These are phyloP conservation scores for Elmis aenea DNA, from an alignment of 2,888 invertebrate genomes.

Conservation along the genomic window DNA sequence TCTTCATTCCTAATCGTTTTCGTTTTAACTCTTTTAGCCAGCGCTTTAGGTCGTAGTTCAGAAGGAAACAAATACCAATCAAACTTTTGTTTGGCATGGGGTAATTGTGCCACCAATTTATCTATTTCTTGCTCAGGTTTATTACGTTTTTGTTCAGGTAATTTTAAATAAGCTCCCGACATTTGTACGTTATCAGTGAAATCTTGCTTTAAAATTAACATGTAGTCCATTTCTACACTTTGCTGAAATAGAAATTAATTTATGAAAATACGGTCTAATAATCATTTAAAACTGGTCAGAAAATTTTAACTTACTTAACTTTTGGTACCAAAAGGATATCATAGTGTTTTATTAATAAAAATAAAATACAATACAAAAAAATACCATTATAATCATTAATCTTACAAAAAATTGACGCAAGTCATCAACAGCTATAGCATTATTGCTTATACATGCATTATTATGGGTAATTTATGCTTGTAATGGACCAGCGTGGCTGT, in stretches of 20 bases:
- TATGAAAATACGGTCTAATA: constrained; percentile 9
- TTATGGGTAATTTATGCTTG: no score
- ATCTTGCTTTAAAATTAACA: constrained; percentile 67
- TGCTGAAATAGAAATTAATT: no score
- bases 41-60: constrained; percentile 55
- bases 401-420: no score
- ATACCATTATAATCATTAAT: no score
- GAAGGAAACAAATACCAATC: constrained; percentile 60
- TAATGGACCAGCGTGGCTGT: no score
- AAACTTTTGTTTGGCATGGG: constrained; percentile 46
- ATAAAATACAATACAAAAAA: no score
- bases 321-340: no score
- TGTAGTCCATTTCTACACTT: constrained; percentile 57
- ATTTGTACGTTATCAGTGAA: constrained; percentile 67
- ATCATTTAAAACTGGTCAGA: no score
- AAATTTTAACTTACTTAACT: no score
- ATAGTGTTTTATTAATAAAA: no score
- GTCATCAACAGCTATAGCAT: no score
- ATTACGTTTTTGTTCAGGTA: constrained; percentile 46
- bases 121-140: constrained; percentile 57
- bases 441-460: no score
- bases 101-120: constrained; percentile 51
- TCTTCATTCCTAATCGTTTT: constrained; percentile 31
- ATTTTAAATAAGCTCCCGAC: constrained; percentile 58
- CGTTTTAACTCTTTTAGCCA: constrained; percentile 39